phyloP scores from a whole-genome alignment of 1,140 invertebrate genomes.

The Branchinecta lynchi region DNA sequence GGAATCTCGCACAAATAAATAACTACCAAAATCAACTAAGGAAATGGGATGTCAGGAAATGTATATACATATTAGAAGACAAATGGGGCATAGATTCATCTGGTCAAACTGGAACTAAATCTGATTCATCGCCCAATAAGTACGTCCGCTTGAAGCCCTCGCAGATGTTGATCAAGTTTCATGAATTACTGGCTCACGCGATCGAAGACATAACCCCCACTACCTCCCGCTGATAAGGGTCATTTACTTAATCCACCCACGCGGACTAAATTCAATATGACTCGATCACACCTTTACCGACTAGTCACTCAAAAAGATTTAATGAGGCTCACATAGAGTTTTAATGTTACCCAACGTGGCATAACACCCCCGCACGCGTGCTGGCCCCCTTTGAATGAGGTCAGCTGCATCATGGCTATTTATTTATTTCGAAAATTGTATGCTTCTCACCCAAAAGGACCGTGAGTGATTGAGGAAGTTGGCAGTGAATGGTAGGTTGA shows the following conservation, averaged over 20 bases:
- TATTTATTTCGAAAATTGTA: not conserved
- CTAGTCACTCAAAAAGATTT: constrained; percentile 7
- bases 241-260: constrained; percentile 11
- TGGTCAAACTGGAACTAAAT: too few species aligned
- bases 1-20: too few species aligned
- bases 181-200: not conserved
- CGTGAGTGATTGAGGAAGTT: too few species aligned
- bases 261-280: constrained; percentile 7
- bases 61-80: too few species aligned
- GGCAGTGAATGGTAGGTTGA: too few species aligned
- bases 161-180: not conserved
- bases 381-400: not conserved
- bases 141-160: not conserved
- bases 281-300: not conserved
- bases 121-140: too few species aligned
- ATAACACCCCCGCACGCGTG: not conserved
- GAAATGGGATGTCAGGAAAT: too few species aligned
- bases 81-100: too few species aligned
- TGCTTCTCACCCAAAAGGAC: too few species aligned
- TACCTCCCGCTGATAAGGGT: not conserved
- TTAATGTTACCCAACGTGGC: not conserved
- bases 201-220: not conserved
- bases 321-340: not conserved
- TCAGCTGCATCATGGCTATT: not conserved
- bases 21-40: too few species aligned